Evolutionary conservation across 2,797 vertebrate species (phyloP), one percentile per base, ranked within the genome.

Genomic region (Sebastolobus alascanus): DNA sequence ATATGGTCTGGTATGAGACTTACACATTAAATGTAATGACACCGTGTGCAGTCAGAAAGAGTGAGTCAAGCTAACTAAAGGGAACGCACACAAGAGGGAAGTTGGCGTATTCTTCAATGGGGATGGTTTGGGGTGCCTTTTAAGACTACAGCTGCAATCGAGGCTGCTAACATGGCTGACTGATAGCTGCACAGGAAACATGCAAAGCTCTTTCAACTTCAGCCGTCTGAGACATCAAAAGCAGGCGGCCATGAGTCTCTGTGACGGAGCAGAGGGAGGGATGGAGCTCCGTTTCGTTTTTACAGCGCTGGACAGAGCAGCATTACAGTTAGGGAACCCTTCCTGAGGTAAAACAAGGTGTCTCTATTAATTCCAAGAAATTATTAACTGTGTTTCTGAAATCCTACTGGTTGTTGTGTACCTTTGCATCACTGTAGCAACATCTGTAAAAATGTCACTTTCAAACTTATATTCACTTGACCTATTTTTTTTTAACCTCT

Each of bases 161-260:
- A 78, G 46, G 84, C 68, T 79, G 89, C 83, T 60, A 75, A 86
- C 66, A 59, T 60, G 66, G 64, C 84, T 75, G 86, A 86, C 83
- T 83, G 91, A 91, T 81, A 60, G 89, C 70, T 37, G 35, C 9
- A 38, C 88, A 89, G 90, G 91, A 90, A 92, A 85, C 38, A 3
- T 70, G 56, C 73, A 67, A 27, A 73, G 75, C 59, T 74, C 87
- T 92, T 94, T 91, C 77, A 92, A 92, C 89, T 88, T 83, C 50
- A 71, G 80, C 79, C 58, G 33, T 69, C 78, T 14, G 75, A 68
- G 89, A 89, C 90, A 86, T 93, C 89, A 91, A 92, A 93, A 73
- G 86, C 25, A 40, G 75, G 76, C 80, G 58, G 82, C 37, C 74
- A 67, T 88, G 85, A 82, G 76, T 18, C 67, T 76, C 75, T 73